These are phyloP conservation scores for Phaethornis superciliosus DNA, from an alignment of 2,113 vertebrate species.

Conservation along the genomic window DNA sequence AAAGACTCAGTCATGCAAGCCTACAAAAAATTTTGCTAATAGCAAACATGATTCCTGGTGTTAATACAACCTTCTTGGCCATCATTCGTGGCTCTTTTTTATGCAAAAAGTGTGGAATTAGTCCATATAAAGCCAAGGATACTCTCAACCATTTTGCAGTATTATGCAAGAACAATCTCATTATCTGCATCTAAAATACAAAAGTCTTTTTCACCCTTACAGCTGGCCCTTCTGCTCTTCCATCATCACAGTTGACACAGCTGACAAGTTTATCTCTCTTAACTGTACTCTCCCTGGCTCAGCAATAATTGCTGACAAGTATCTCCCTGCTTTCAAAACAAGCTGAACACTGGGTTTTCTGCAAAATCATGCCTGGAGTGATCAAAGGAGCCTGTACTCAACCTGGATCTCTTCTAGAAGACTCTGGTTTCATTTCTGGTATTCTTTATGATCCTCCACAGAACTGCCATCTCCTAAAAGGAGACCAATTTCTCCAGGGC, in stretches of 20 bases:
- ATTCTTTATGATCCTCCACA: neutral
- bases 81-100: neutral
- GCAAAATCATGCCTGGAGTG: neutral
- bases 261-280: slow-evolving; percentile 36
- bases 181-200: neutral
- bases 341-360: neutral
- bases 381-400: neutral
- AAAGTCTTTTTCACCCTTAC: neutral
- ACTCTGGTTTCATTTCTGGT: neutral
- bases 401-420: neutral
- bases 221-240: slow-evolving; percentile 21
- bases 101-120: neutral
- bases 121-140: neutral
- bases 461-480: neutral
- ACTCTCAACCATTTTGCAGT: neutral
- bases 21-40: neutral
- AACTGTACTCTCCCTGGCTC: slow-evolving; percentile 1
- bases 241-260: neutral
- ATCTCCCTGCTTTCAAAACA: slow-evolving; percentile 32
- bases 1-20: neutral
- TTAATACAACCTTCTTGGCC: neutral
- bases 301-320: slow-evolving; percentile 31
- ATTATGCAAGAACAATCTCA: neutral
- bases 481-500: neutral
- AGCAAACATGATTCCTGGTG: neutral